These are phyloP conservation scores for Helicoverpa assulta DNA, from an alignment of 2,888 invertebrate genomes.

Conservation along the genomic window DNA sequence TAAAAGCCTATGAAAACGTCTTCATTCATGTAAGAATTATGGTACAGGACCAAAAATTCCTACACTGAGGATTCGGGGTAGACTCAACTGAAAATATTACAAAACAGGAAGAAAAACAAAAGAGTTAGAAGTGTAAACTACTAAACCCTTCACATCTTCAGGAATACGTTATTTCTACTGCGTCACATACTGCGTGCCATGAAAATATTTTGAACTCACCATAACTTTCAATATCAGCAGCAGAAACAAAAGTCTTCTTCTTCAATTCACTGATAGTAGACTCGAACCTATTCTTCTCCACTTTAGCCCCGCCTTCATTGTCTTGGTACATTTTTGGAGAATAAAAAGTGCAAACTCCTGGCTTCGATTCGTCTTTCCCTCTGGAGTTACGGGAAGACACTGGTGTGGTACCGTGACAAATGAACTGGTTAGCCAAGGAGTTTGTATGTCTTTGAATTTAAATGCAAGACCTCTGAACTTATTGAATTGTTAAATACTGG, in stretches of 20 bases:
- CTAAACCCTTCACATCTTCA: background rate
- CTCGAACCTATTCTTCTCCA: slow-evolving; percentile 83
- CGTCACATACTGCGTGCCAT: background rate
- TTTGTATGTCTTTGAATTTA: slow-evolving; percentile 66
- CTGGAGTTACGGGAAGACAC: slow-evolving; percentile 37
- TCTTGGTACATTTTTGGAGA: slow-evolving; percentile 79
- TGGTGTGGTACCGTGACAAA: slow-evolving; percentile 21
- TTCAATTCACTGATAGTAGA: slow-evolving; percentile 85
- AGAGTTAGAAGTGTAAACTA: too few relatives aligned
- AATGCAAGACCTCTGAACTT: slow-evolving; percentile 82
- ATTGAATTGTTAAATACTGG: slow-evolving; percentile 79
- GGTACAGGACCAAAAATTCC: too few relatives aligned
- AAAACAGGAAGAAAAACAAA: too few relatives aligned
- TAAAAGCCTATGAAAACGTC: too few relatives aligned
- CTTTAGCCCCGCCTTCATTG: slow-evolving; percentile 68
- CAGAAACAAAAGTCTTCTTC: slow-evolving; percentile 81
- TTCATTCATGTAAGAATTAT: too few relatives aligned
- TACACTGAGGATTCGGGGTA: too few relatives aligned
- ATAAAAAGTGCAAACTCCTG: background rate
- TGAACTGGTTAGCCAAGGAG: slow-evolving; percentile 9
- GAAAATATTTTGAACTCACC: slow-evolving; percentile 71
- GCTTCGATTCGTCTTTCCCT: slow-evolving; percentile 36
- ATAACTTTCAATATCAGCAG: slow-evolving; percentile 79
- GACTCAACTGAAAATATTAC: too few relatives aligned
- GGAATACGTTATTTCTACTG: background rate